Evolutionary conservation across 2,888 invertebrate species (phyloP), one percentile per base, ranked within the genome.

Genomic region (Hirtodrosophila cameraria): DNA sequence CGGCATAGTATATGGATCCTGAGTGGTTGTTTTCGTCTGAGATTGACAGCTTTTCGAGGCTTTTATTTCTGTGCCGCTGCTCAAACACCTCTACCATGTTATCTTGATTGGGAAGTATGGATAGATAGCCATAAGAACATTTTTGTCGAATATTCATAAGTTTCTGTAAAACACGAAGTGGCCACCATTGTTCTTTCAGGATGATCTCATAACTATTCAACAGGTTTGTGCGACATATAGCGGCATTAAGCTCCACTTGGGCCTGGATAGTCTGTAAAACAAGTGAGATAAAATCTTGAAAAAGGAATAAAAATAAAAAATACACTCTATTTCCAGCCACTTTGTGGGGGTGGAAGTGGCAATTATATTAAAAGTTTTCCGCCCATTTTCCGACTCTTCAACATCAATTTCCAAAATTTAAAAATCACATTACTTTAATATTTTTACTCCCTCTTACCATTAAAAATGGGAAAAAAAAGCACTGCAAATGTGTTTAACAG

Each of bases 161-260:
- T 16, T 42, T 42, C 2, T 36, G 23, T 1, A 31, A 38, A 91
- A 49, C 94, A 92, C 69, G 92, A 92, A 58, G 93, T 93, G 63
- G 92, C 92, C 77, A 30, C 74, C 75, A 35, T 84, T 80, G 38
- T 74, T 93, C 94, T 5, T 94, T 91, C 1, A 94, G 90, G 49
- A 95, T 93, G 49, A 93, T 93, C 89, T 96, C 96, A 53, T 95
- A 94, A 75, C 95, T 94, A 3, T 93, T 92, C 52, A 96, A 92
- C 28, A 96, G 90, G 86, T 93, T 93, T 2, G 95, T 93, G 68
- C 95, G 92, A 2, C 95, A 93, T 53, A 95, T 93, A 58, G 94
- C 93, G 0, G 94, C 94, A 1, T 96, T 94, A 1, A 96, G 91
- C 88, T 96, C 95, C 0, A 96, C 96, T 78, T 96, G 93, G 0